Evolutionary conservation across 1,140 invertebrate species (phyloP).

Genomic region (Goniozus legneri): DNA sequence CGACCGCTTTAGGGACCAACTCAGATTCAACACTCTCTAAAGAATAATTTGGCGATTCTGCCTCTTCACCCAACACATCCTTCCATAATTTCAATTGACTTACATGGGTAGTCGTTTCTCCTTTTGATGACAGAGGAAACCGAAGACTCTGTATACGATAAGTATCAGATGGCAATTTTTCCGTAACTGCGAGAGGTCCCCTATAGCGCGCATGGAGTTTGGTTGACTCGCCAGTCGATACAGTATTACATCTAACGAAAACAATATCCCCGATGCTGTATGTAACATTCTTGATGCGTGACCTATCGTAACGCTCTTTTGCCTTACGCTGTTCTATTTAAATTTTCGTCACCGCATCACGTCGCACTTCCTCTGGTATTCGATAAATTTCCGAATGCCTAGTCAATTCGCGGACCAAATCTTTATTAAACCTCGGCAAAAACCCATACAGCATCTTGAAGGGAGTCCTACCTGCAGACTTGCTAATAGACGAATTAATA

Average conservation of each 20-base stretch:
- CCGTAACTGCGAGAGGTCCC: neutral
- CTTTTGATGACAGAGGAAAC: neutral
- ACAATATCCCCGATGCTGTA: slow-evolving; percentile 1
- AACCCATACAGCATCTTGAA: slow-evolving; percentile 15
- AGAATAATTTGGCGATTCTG: slow-evolving; percentile 5
- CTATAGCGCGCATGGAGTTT: neutral
- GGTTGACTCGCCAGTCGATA: slow-evolving; percentile 1
- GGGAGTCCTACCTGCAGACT: slow-evolving; percentile 11
- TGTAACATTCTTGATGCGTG: neutral
- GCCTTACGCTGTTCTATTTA: neutral
- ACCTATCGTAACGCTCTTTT: neutral
- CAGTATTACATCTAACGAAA: neutral
- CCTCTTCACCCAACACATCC: too few species aligned
- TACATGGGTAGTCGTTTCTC: neutral
- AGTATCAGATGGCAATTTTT: neutral
- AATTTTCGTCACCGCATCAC: neutral
- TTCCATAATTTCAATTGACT: neutral
- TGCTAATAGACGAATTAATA: slow-evolving; percentile 8
- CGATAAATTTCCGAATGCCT: neutral
- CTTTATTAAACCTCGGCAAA: slow-evolving; percentile 10
- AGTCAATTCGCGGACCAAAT: neutral
- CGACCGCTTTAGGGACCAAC: slow-evolving; percentile 24
- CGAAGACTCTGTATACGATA: neutral
- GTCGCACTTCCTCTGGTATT: neutral
- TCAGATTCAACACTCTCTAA: slow-evolving; percentile 23